These are phyloP conservation scores for Chelonia mydas DNA, from an alignment of 2,797 vertebrate genomes.

Conservation along the genomic window DNA sequence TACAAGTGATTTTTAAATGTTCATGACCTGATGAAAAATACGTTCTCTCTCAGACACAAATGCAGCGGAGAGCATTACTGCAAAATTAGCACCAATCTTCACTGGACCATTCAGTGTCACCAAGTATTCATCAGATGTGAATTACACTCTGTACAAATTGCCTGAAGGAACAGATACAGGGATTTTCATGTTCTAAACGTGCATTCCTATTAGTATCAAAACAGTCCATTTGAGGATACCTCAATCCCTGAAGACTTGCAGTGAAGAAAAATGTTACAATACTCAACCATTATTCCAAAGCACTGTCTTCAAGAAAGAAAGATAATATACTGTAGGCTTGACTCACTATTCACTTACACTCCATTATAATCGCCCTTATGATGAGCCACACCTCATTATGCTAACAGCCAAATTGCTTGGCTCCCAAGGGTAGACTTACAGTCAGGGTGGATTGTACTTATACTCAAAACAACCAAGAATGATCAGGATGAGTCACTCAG, in stretches of 20 bases:
- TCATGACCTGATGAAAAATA: conserved; percentile 39
- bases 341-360: conserved; percentile 74
- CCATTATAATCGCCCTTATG: conserved; percentile 80
- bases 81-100: conserved; percentile 69
- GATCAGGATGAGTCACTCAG: conserved; percentile 78
- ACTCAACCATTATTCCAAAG: conserved; percentile 68
- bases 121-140: conserved; percentile 66
- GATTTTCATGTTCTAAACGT: conserved; percentile 68
- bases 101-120: conserved; percentile 64
- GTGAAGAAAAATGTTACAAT: conserved; percentile 62
- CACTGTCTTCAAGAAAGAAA: conserved; percentile 73
- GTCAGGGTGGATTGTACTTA: conserved; percentile 81
- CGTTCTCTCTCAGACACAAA: conserved; percentile 9
- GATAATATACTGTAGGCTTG: conserved; percentile 67
- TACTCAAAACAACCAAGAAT: conserved; percentile 79
- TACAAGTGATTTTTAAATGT: conserved; percentile 20
- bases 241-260: conserved; percentile 64
- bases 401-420: conserved; percentile 81
- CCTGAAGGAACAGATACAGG: conserved; percentile 63
- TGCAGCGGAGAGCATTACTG: conserved; percentile 22
- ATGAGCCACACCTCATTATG: conserved; percentile 80
- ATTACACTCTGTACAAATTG: conserved; percentile 65
- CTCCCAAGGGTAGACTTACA: conserved; percentile 78
- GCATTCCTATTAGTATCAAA: conserved; percentile 74
- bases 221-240: conserved; percentile 68